Percentiles rank a stretch among this genome's conserved stretches.
phyloP scores from a whole-genome alignment of 2,113 vertebrate genomes.

The Hemiscyllium ocellatum region DNA sequence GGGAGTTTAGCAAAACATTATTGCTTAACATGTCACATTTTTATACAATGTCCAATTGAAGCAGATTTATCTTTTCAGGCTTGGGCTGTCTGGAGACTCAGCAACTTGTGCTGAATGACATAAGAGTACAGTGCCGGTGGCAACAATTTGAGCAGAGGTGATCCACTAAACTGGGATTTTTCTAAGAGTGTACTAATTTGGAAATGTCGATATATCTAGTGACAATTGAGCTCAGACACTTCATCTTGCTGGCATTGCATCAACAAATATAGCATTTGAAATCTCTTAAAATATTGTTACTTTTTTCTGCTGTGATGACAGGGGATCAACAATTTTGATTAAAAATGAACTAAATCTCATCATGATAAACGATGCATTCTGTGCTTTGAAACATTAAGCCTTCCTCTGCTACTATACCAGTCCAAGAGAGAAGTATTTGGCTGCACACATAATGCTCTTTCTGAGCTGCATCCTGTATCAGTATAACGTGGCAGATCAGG shows the following conservation, averaged over 20 bases:
- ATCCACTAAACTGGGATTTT: not conserved
- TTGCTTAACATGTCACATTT: not conserved
- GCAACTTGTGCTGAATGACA: not conserved
- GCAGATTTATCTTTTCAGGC: not conserved
- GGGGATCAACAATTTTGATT: not conserved
- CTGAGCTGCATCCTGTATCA: not conserved
- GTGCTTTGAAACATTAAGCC: not conserved
- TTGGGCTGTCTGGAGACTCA: not conserved
- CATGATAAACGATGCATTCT: not conserved
- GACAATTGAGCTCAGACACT: not conserved
- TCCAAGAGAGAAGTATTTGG: not conserved
- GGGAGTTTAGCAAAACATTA: not conserved
- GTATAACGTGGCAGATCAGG: not conserved
- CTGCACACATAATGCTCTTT: not conserved
- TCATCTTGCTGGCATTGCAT: not conserved
- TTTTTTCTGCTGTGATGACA: not conserved
- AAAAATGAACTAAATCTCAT: not conserved
- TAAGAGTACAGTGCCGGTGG: not conserved
- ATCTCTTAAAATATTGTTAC: not conserved
- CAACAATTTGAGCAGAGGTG: not conserved
- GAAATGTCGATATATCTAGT: not conserved
- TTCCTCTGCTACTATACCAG: not conserved
- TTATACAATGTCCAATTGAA: not conserved
- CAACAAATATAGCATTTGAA: not conserved
- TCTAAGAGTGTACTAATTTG: not conserved